A percentile compares a stretch with the other conserved stretches of the same genome.
These are phyloP conservation scores for Palloptera scutellata DNA, from an alignment of 2,888 invertebrate species.

Conservation along the genomic window DNA sequence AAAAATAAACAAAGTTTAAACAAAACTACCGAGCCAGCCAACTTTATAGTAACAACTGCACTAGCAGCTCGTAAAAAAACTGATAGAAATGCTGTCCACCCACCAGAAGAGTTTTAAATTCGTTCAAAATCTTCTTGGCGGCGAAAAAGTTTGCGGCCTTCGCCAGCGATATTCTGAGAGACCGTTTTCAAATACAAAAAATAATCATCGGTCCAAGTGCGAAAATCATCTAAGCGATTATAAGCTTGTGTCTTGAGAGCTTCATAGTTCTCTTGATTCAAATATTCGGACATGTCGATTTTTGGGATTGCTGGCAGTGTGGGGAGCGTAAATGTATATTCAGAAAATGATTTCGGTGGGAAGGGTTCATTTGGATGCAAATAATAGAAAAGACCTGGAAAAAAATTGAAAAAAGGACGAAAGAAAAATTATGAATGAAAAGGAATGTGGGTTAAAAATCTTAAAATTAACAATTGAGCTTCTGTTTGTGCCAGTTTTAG, in stretches of 20 bases:
- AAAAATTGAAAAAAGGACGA: conserved; percentile 30
- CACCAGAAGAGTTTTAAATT: conserved; percentile 41
- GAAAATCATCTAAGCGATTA: conserved; percentile 66
- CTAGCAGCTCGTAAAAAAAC: conserved; percentile 48
- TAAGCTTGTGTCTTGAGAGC: conserved; percentile 66
- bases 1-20: conserved; percentile 6
- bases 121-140: conserved; percentile 53
- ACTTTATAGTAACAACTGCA: conserved; percentile 42
- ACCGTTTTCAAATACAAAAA: conserved; percentile 66
- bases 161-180: conserved; percentile 67
- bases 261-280: conserved; percentile 52
- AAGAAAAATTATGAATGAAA: conserved; percentile 29
- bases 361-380: conserved; percentile 61
- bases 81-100: conserved; percentile 41
- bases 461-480: conserved; percentile 6
- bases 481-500: too few relatives aligned
- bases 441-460: conserved; percentile 15
- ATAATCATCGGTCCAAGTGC: conserved; percentile 62
- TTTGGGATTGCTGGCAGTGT: conserved; percentile 52
- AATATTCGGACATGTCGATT: conserved; percentile 53
- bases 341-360: conserved; percentile 56
- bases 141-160: conserved; percentile 64
- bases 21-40: background rate
- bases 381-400: conserved; percentile 61
- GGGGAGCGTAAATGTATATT: conserved; percentile 53